Conservation (phyloP, 1,140 invertebrate genomes). For the Heterodera carotae region DNA sequence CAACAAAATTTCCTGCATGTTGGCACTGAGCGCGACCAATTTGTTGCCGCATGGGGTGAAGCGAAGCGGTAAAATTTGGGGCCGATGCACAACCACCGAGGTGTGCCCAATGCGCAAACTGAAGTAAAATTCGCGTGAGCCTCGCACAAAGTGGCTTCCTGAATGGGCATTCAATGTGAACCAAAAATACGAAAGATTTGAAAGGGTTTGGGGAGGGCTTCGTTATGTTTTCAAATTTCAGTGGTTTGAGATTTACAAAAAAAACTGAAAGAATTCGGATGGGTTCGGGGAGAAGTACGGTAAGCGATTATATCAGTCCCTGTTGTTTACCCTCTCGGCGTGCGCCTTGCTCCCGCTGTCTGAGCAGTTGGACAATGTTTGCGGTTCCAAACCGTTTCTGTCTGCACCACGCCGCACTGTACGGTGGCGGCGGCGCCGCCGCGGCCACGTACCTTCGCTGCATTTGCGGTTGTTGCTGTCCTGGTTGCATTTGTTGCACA, state of each 20-base stretch:
- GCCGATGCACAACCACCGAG: conserved; percentile 14
- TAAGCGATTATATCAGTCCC: too few species aligned
- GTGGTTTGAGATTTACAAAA: too few species aligned
- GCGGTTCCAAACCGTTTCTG: conserved; percentile 12
- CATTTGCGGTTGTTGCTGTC: too few species aligned
- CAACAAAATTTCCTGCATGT: conserved; percentile 42
- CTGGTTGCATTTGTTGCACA: too few species aligned
- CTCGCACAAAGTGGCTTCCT: conserved; percentile 53
- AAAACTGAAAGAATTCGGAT: too few species aligned
- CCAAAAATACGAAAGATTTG: neutral
- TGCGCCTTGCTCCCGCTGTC: conserved; percentile 40
- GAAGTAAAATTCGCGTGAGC: conserved; percentile 51
- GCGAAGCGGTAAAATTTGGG: conserved; percentile 51
- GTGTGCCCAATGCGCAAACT: conserved; percentile 29
- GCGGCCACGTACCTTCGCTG: too few species aligned
- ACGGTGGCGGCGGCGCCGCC: too few species aligned
- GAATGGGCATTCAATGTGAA: neutral
- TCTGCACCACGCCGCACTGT: conserved; percentile 48
- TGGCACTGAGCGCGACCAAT: conserved; percentile 39
- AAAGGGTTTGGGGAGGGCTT: too few species aligned
- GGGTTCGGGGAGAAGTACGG: too few species aligned
- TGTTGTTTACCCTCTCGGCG: conserved; percentile 32
- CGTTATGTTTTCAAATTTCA: conserved; percentile 11
- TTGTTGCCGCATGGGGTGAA: conserved; percentile 49
- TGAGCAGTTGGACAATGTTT: conserved; percentile 39